phyloP scores from a whole-genome alignment of 2,797 vertebrate species.

The Ciconia nigra region DNA sequence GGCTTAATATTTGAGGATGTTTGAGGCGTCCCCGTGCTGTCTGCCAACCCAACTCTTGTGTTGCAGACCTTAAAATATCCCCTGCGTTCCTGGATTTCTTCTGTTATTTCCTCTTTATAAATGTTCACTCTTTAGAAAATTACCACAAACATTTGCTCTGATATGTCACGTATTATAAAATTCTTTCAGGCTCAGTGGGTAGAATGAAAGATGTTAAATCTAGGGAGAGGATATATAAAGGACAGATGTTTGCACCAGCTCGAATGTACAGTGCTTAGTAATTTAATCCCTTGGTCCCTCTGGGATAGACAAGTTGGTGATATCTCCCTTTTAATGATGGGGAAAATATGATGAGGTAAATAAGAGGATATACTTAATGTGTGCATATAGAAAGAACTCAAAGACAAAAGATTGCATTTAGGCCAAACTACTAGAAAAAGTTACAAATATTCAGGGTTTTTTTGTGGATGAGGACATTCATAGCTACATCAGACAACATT shows the following conservation, averaged over 20 bases:
- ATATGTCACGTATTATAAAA: accelerated
- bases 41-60: accelerated
- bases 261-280: background rate
- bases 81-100: background rate
- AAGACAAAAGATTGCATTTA: background rate
- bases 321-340: background rate
- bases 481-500: background rate
- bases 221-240: background rate
- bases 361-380: background rate
- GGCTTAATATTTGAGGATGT: background rate
- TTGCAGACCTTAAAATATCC: background rate
- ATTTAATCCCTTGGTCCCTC: background rate
- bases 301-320: background rate
- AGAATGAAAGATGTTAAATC: background rate
- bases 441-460: background rate
- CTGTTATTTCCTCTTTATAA: background rate
- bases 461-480: background rate
- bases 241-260: background rate
- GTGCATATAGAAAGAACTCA: background rate
- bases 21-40: background rate
- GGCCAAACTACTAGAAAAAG: background rate
- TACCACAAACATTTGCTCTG: background rate
- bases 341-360: background rate
- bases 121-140: background rate
- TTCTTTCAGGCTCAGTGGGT: background rate